Evolutionary conservation across 2,888 invertebrate species (phyloP).

Genomic region (Taenaris catops): DNA sequence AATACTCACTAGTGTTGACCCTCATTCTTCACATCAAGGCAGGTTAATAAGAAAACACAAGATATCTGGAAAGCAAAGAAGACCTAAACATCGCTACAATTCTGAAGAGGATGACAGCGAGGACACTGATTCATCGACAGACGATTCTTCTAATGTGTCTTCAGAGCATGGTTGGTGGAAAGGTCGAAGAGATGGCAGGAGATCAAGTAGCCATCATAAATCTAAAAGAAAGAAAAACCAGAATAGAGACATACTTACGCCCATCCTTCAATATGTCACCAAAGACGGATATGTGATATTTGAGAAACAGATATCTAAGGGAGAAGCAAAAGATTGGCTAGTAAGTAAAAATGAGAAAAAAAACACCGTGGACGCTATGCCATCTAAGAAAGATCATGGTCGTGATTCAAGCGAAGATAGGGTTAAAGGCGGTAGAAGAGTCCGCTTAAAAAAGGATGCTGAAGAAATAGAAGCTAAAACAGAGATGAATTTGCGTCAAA

Average conservation of each 20-base stretch:
- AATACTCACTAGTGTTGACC: no score
- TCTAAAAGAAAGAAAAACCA: conserved; percentile 27
- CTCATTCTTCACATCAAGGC: conserved; percentile 5
- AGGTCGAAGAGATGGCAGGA: conserved; percentile 29
- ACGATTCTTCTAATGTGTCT: conserved; percentile 33
- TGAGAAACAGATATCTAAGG: conserved; percentile 57
- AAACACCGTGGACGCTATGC: not conserved
- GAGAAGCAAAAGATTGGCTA: conserved; percentile 59
- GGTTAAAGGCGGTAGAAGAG: conserved; percentile 3
- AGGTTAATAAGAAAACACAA: conserved; percentile 20
- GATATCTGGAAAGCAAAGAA: conserved; percentile 22
- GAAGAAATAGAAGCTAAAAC: conserved; percentile 23
- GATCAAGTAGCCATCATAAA: conserved; percentile 29
- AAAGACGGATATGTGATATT: conserved; percentile 67
- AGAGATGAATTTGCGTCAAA: conserved; percentile 16
- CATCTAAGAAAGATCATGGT: conserved; percentile 8
- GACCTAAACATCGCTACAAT: conserved; percentile 18
- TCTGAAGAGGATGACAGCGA: conserved; percentile 30
- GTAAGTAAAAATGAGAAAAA: conserved; percentile 29
- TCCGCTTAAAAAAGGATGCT: conserved; percentile 13
- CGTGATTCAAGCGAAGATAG: conserved; percentile 13
- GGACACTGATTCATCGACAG: conserved; percentile 33
- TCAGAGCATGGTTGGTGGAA: conserved; percentile 40
- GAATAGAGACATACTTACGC: conserved; percentile 44
- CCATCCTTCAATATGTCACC: conserved; percentile 62